phyloP scores from a whole-genome alignment of 1,140 invertebrate genomes.

The Drosophila orena region DNA sequence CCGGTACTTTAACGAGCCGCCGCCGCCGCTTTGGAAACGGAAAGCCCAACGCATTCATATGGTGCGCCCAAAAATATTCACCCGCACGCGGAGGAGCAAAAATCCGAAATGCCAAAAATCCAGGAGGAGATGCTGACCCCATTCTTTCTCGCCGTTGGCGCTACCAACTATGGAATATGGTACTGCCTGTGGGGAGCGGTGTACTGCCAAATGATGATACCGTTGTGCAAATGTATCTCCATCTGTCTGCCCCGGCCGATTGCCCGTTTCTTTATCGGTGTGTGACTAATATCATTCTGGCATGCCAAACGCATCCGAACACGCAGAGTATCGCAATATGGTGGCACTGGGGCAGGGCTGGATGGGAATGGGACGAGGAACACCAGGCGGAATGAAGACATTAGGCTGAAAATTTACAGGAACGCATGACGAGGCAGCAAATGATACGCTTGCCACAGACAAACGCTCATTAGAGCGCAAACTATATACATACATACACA shows the following conservation, averaged over 20 bases:
- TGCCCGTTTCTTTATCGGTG: slow-evolving; percentile 3
- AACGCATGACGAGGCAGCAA: slow-evolving; percentile 28
- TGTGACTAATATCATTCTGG: slow-evolving; percentile 79
- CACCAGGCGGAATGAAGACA: slow-evolving; percentile 40
- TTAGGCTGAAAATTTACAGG: slow-evolving; percentile 48
- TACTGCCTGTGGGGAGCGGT: neutral
- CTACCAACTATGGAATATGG: slow-evolving; percentile 9
- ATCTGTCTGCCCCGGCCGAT: slow-evolving; percentile 17
- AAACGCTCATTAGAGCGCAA: slow-evolving; percentile 71
- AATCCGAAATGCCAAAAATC: slow-evolving; percentile 1
- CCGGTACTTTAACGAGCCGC: slow-evolving; percentile 6
- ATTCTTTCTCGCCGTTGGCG: neutral
- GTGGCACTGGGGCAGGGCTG: no score
- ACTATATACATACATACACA: slow-evolving; percentile 2
- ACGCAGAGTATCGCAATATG: slow-evolving; percentile 64
- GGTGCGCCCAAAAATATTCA: slow-evolving; percentile 60
- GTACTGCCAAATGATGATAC: slow-evolving; percentile 23
- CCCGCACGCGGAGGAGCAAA: slow-evolving; percentile 5
- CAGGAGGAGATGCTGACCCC: neutral
- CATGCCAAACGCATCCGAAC: slow-evolving; percentile 71
- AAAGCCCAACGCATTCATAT: slow-evolving; percentile 52
- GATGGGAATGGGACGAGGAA: neutral
- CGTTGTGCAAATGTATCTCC: slow-evolving; percentile 31
- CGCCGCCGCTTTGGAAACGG: neutral
- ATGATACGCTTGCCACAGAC: slow-evolving; percentile 62